These are phyloP conservation scores for Aricia artaxerxes DNA, from an alignment of 2,888 invertebrate genomes.

Conservation along the genomic window DNA sequence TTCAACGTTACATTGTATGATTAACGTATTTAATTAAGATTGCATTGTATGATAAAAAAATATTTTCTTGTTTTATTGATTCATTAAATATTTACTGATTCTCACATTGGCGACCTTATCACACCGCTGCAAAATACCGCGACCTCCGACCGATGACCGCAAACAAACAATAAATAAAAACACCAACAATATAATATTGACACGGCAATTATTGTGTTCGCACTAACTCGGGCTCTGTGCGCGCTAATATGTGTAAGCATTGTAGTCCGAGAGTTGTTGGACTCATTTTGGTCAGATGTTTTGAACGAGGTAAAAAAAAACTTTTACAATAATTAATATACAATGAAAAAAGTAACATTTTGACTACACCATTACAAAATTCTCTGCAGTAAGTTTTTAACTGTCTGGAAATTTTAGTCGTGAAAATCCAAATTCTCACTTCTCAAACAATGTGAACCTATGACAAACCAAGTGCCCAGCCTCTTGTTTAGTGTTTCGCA, in stretches of 20 bases:
- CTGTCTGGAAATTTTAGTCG: too few species aligned
- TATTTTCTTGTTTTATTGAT: not conserved
- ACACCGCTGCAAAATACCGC: not conserved
- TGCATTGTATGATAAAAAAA: not conserved
- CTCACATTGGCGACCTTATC: not conserved
- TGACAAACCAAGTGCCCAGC: too few species aligned
- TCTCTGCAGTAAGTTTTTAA: too few species aligned
- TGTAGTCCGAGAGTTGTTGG: not conserved
- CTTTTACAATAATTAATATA: too few species aligned
- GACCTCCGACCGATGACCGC: not conserved
- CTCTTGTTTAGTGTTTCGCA: too few species aligned
- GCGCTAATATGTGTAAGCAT: not conserved
- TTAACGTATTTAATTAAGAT: not conserved
- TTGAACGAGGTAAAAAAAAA: too few species aligned
- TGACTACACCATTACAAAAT: too few species aligned
- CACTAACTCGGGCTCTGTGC: not conserved
- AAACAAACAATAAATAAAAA: slow-evolving; percentile 10
- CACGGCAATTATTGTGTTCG: not conserved
- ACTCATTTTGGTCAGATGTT: not conserved
- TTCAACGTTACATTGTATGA: not conserved
- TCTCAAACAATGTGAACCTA: too few species aligned
- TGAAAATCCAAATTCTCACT: too few species aligned
- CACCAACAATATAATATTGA: slow-evolving; percentile 7
- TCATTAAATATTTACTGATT: not conserved
- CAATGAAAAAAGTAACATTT: too few species aligned